Evolutionary conservation across 2,797 vertebrate species (phyloP).

Genomic region (Notolabrus celidotus): DNA sequence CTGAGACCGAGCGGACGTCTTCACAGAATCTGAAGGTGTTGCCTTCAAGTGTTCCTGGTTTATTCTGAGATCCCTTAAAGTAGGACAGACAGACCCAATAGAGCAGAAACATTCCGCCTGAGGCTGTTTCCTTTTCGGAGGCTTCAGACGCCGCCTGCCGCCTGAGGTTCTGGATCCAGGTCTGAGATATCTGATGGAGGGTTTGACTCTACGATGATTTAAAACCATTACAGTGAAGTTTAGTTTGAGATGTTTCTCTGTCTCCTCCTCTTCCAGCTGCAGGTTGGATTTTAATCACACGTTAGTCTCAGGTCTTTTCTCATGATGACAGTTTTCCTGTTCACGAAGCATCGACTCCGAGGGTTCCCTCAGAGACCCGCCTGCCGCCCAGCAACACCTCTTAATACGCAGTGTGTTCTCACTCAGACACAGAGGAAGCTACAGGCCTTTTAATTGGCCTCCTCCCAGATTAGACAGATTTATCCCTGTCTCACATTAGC

Average conservation of each 20-base stretch:
- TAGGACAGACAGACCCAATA: neutral
- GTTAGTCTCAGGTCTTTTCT: conserved; percentile 36
- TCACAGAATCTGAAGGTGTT: no score
- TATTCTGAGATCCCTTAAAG: neutral
- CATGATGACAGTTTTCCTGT: conserved; percentile 32
- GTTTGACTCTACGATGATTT: conserved; percentile 10
- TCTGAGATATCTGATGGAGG: neutral
- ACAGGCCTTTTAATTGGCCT: conserved; percentile 68
- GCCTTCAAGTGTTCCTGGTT: neutral
- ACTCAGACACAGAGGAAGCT: conserved; percentile 39
- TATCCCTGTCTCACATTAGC: conserved; percentile 62
- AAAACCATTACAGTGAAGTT: neutral
- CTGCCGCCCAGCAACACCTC: conserved; percentile 64
- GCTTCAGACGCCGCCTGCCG: neutral
- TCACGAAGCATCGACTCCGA: conserved; percentile 44
- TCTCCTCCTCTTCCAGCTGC: conserved; percentile 3
- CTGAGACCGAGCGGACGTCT: no score
- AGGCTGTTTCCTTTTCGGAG: neutral
- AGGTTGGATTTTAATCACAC: conserved; percentile 40
- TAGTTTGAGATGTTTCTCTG: conserved; percentile 18
- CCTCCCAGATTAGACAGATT: conserved; percentile 65
- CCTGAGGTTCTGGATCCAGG: neutral
- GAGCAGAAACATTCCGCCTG: neutral
- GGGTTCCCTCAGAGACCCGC: conserved; percentile 54
- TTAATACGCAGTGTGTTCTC: conserved; percentile 42